phyloP scores from a whole-genome alignment of 2,113 vertebrate species.

The Erinaceus europaeus region DNA sequence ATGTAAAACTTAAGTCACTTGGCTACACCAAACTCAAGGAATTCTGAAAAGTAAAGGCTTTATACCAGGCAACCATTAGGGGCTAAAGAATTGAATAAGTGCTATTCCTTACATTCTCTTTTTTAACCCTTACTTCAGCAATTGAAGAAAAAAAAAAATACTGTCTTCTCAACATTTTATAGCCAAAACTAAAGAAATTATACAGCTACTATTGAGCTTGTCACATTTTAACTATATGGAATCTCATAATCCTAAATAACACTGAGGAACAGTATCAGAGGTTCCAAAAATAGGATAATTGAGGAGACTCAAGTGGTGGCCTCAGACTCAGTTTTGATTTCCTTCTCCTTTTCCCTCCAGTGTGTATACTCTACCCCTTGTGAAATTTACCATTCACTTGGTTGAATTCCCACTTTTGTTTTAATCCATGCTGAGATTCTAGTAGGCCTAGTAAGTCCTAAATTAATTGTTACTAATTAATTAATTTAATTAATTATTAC shows the following conservation, averaged over 20 bases:
- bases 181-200: neutral
- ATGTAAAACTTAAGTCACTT: neutral
- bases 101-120: neutral
- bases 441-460: neutral
- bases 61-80: neutral
- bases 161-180: neutral
- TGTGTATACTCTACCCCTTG: neutral
- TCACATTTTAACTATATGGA: neutral
- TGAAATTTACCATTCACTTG: neutral
- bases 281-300: neutral
- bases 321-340: neutral
- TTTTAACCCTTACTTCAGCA: neutral
- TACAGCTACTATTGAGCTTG: neutral
- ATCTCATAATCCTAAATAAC: neutral
- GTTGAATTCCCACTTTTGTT: conserved; percentile 11
- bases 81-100: neutral
- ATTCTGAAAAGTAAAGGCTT: conserved; percentile 18
- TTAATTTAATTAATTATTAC: neutral
- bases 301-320: neutral
- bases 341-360: neutral
- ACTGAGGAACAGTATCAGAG: neutral
- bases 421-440: neutral
- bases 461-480: neutral
- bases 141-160: neutral
- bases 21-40: neutral